A percentile compares a stretch with the other conserved stretches of the same genome.
These are phyloP conservation scores for Schrankia costaestrigalis DNA, from an alignment of 2,888 invertebrate genomes.

Conservation along the genomic window DNA sequence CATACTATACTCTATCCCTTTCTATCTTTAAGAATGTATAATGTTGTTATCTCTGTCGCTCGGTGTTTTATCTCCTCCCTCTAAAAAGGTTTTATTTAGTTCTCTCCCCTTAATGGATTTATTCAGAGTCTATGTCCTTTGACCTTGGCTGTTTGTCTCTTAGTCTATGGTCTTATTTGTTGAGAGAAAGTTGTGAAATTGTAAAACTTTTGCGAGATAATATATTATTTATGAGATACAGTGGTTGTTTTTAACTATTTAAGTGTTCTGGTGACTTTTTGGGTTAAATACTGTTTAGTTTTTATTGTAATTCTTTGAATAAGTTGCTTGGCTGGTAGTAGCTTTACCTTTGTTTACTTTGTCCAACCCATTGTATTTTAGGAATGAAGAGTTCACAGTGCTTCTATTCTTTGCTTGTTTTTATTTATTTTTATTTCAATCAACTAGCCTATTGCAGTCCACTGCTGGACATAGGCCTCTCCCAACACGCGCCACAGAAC, in stretches of 20 bases:
- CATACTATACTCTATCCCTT: conserved; percentile 55
- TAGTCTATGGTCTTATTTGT: conserved; percentile 19
- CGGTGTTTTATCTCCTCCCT: conserved; percentile 56
- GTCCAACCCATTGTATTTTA: too few relatives aligned
- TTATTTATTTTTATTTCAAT: too few relatives aligned
- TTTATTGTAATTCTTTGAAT: too few relatives aligned
- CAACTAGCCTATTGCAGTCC: too few relatives aligned
- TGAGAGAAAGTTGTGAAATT: conserved; percentile 15
- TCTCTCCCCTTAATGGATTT: conserved; percentile 73
- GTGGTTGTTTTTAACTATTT: conserved; percentile 9
- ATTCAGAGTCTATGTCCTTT: conserved; percentile 54
- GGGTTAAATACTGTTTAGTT: too few relatives aligned
- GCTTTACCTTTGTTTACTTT: too few relatives aligned
- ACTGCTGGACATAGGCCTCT: too few relatives aligned
- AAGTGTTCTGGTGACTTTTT: conserved; percentile 14
- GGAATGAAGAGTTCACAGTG: too few relatives aligned
- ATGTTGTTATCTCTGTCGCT: conserved; percentile 36
- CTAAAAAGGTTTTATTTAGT: conserved; percentile 73
- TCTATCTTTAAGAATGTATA: conserved; percentile 24
- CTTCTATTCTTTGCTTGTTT: too few relatives aligned
- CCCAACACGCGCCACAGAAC: too few relatives aligned
- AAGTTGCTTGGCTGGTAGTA: too few relatives aligned
- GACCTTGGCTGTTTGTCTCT: conserved; percentile 63
- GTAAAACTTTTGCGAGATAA: too few relatives aligned
- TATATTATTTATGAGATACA: conserved; percentile 9